Conservation (phyloP, 2,888 invertebrate species). For the Gari tellinella region DNA sequence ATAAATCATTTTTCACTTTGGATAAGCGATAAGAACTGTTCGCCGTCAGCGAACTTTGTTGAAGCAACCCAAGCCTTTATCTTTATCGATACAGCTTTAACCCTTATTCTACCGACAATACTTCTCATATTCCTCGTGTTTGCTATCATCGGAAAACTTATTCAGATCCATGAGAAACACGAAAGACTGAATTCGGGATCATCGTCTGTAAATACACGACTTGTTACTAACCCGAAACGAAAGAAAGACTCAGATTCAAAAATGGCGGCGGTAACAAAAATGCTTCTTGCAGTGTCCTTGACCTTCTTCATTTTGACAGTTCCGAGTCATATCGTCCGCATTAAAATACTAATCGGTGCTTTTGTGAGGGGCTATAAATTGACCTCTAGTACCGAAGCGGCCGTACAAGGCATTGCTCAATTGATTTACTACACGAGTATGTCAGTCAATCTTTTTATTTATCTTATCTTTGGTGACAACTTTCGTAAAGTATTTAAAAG, state of each 20-base stretch:
- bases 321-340: slow-evolving; percentile 72
- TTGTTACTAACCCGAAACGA: neutral
- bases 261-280: slow-evolving; percentile 65
- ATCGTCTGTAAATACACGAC: neutral
- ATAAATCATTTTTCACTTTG: slow-evolving; percentile 65
- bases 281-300: slow-evolving; percentile 73
- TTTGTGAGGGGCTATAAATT: slow-evolving; percentile 19
- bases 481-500: slow-evolving; percentile 66
- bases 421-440: slow-evolving; percentile 71
- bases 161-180: slow-evolving; percentile 20
- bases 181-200: slow-evolving; percentile 8
- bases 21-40: slow-evolving; percentile 49
- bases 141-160: slow-evolving; percentile 25
- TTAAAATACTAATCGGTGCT: slow-evolving; percentile 48
- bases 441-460: slow-evolving; percentile 70
- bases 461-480: slow-evolving; percentile 67
- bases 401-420: slow-evolving; percentile 61
- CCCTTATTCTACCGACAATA: slow-evolving; percentile 63
- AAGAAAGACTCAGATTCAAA: slow-evolving; percentile 15
- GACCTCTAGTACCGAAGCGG: slow-evolving; percentile 42
- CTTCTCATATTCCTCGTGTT: slow-evolving; percentile 45
- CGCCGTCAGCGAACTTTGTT: slow-evolving; percentile 19
- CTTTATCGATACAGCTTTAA: slow-evolving; percentile 60
- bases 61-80: slow-evolving; percentile 48
- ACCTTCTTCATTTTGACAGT: slow-evolving; percentile 71